A percentile compares a stretch with the other conserved stretches of the same genome.
phyloP scores from a whole-genome alignment of 2,888 invertebrate species.

The Hecatera dysodea region DNA sequence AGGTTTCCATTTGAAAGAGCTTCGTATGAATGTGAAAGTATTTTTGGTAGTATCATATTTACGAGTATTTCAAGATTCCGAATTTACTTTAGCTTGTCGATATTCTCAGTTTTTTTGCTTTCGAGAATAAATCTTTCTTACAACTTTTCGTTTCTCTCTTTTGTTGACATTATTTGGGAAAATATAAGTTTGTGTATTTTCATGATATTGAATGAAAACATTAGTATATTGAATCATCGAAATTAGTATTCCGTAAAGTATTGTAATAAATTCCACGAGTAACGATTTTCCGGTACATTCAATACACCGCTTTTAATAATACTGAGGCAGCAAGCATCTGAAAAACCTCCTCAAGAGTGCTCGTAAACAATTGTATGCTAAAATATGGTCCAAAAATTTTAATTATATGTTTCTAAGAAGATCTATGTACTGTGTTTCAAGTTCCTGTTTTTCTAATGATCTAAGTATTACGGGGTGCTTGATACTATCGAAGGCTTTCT shows the following conservation, averaged over 20 bases:
- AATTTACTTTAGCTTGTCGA: neutral
- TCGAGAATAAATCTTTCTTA: neutral
- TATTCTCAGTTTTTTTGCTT: neutral
- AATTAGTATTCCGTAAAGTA: neutral
- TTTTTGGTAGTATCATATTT: neutral
- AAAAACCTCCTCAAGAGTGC: too few relatives aligned
- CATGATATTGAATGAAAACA: neutral
- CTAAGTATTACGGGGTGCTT: too few relatives aligned
- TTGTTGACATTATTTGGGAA: neutral
- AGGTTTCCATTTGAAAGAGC: constrained; percentile 24
- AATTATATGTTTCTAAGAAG: too few relatives aligned
- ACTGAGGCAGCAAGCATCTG: too few relatives aligned
- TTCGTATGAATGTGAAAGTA: constrained; percentile 8
- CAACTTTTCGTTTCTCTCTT: neutral
- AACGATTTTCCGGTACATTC: too few relatives aligned
- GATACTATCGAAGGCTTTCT: too few relatives aligned
- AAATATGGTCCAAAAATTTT: too few relatives aligned
- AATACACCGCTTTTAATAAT: neutral
- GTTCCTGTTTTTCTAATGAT: too few relatives aligned
- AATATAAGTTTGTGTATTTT: neutral
- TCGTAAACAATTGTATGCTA: too few relatives aligned
- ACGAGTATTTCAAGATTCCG: neutral
- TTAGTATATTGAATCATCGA: neutral
- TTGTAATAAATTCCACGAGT: neutral
- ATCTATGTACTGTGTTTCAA: too few relatives aligned